Base-by-base conservation (phyloP, 1,140 invertebrate genomes). In the Drosophila biarmipes region DNA sequence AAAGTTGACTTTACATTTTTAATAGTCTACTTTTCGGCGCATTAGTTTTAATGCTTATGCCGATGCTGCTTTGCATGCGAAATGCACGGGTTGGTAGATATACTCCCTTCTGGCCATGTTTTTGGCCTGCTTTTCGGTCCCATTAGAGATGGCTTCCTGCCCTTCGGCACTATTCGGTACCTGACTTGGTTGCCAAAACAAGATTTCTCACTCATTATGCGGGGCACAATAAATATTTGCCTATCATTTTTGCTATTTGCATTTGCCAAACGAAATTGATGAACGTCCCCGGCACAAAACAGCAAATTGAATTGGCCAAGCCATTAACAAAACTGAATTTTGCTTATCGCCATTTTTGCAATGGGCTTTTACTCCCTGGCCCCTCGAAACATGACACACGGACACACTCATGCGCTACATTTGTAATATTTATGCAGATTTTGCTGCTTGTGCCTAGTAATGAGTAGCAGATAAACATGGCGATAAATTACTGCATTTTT, bases 1-100 rank as follows among this genome's bases (percentile, higher is more conserved):
- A 85, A 85, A 85, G 61, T 69, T 49, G 48, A 52, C 61, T 85
- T 85, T 73, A 75, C 67, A 85, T 77, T 80, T 77, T 77, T 58
- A 64, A 85, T 69, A 73, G 84, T 71, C 72, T 73, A 90, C 80
- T 90, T 84, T 89, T 90, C 80, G 79, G 84, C 73, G 85, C 85
- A 89, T 89, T 89, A 84, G 74, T 71, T 89, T 89, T 84, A 80
- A 89, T 89, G 78, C 53, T 49, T 69, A 56, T 69, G 67, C 59
- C 38, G 19, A 27, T 51, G 37, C 55, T 61, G 64, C 48, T 84
- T 64, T 34, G 67, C 54, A 72, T 72, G 53, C 54, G 38, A 69
- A 69, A 29, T 69, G 63, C 51, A 68, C 17, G n/a, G 24, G 6
- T 2, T 40, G 40, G 8, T 19, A 11, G 19, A 55, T 46, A 19